Evolutionary conservation across 2,888 invertebrate genomes (phyloP), one percentile per base, ranked within the genome.

Genomic region (Rhagophthalmus giganteus): DNA sequence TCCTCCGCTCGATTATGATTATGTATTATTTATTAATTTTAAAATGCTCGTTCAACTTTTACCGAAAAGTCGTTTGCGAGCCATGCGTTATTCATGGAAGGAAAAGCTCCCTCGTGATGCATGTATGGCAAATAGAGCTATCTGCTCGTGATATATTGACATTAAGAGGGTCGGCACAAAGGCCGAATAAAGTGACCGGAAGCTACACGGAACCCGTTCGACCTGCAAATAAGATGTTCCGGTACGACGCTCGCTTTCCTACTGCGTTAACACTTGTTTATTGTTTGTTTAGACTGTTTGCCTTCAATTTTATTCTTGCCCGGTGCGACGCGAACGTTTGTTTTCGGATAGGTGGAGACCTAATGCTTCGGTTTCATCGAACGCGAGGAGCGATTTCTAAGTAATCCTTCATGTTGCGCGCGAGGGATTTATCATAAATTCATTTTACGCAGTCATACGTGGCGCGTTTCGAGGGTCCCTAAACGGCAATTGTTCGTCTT

Each of bases 201-300:
- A 68, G 68, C 66, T 58, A 64, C 62, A 60, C 59, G 55, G 66
- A 63, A 68, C 63, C 66, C 65, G 67, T 62, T 68, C 67, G 67
- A 69, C 68, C 69, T 66, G 69, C 68, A 70, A 70, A 70, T 70
- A 69, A 70, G 70, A 70, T 70, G 70, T 69, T 69, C 67, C 60
- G 64, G 49, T 49, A 54, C 54, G 34, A 49, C 54, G 54, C 54
- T 45, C 37, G 42, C 49, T 49, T 47, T 48, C 38, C 47, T 53
- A 39, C 47, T 33, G 32, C 37, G 48, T 48, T 53, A 53, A 54
- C 54, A 49, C 44, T 54, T 49, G 44, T 49, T 45, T 49, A 54
- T 44, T 54, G 49, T 54, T 52, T 52, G 41, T 47, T 41, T 52
- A 40, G 37, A 28, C 31, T 52, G 35, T 52, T 46, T 51, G 34